phyloP scores from a whole-genome alignment of 2,888 invertebrate species.

The Reticulitermes lucifugus region DNA sequence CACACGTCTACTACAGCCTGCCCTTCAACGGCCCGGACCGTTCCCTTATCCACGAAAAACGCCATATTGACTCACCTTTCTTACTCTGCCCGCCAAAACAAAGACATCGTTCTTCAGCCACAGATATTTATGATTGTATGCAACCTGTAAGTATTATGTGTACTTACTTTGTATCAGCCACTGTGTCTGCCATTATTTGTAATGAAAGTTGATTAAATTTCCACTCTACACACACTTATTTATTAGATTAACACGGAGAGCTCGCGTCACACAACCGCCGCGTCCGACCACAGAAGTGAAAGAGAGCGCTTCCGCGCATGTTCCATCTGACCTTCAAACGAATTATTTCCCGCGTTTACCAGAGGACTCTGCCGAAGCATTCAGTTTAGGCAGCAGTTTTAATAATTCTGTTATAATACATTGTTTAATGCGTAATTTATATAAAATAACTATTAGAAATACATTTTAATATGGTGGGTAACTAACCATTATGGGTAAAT shows the following conservation, averaged over 20 bases:
- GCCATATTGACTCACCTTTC: conserved; percentile 49
- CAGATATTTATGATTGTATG: conserved; percentile 37
- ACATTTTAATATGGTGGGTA: too few relatives aligned
- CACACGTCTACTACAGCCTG: too few relatives aligned
- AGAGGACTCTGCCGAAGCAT: conserved; percentile 30
- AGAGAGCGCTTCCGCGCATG: conserved; percentile 51
- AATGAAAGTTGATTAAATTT: conserved; percentile 15
- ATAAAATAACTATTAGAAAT: too few relatives aligned
- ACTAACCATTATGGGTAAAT: too few relatives aligned
- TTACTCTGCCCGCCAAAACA: conserved; percentile 52
- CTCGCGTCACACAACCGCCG: conserved; percentile 46
- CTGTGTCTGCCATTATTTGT: conserved; percentile 73
- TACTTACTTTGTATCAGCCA: conserved; percentile 75
- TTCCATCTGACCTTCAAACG: conserved; percentile 50
- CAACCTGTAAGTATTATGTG: conserved; percentile 40
- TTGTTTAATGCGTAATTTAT: not conserved
- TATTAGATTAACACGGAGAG: conserved; percentile 36
- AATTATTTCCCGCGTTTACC: conserved; percentile 49
- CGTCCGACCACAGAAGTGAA: conserved; percentile 48
- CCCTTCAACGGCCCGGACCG: not conserved
- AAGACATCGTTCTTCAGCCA: conserved; percentile 41
- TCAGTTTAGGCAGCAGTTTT: not conserved
- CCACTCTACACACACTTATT: conserved; percentile 38
- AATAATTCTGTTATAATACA: not conserved
- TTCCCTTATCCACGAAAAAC: conserved; percentile 30